Base-by-base conservation (phyloP, 64 coral and sea anemone genomes). In the Montipora capricornis region DNA sequence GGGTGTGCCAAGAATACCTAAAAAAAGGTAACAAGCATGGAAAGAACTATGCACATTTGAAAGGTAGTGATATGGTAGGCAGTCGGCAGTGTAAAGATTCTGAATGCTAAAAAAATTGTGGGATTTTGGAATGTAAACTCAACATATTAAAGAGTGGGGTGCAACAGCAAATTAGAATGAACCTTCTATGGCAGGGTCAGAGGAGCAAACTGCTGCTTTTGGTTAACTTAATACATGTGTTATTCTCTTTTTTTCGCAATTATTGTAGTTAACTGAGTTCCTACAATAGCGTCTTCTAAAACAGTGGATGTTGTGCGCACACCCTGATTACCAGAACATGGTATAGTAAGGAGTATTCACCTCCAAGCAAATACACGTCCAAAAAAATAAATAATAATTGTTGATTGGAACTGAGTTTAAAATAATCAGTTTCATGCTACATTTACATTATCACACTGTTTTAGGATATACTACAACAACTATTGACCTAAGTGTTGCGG, bases 61-160 rank as follows among this genome's bases (percentile, higher is more conserved):
- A 15, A 64, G 60, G 60, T 15, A 64, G 60, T 64, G 60, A 64
- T 64, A 64, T 64, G 60, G 60, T 64, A 64, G 8, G 60, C 8
- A 64, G 60, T 64, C 22, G 0, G 22, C 22, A 22, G 22, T 22
- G 60, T 64, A 15, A 11, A 0, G 60, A 64, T 71, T 71, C 15
- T 12, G 5, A 19, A 19, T 71, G 68, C 68, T 71, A 19, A 15
- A 71, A 71, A 71, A 71, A 71, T 71, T 55, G 68, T 71, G 68
- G 68, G 68, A 71, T 71, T 71, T 71, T 71, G 68, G 15, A 71
- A 71, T 71, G 68, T 71, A 71, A 71, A 71, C 68, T 71, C 68
- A 71, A 71, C 11, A 71, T 19, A 71, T 71, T 71, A 71, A 71
- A 71, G 14, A 71, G 68, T 71, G 68, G 68, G 20, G 68, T 71